phyloP scores from a whole-genome alignment of 1,140 invertebrate genomes.

The Penaeus vannamei region DNA sequence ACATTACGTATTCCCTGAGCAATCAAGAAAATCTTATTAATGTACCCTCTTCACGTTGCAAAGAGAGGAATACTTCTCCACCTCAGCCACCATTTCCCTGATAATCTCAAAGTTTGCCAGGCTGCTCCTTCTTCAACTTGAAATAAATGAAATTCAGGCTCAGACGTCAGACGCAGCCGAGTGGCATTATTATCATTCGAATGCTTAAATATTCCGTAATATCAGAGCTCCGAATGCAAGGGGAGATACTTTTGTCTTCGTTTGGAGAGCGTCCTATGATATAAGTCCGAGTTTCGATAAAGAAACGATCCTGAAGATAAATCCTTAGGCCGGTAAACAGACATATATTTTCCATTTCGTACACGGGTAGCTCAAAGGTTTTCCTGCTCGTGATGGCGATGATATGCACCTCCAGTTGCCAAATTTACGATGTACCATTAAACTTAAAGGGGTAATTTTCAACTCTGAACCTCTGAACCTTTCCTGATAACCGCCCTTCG shows the following conservation, averaged over 20 bases:
- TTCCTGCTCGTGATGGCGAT: constrained; percentile 59
- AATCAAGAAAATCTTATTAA: constrained; percentile 51
- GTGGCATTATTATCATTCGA: not conserved
- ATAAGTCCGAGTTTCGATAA: too few species aligned
- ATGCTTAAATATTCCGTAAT: too few species aligned
- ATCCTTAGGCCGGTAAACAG: too few species aligned
- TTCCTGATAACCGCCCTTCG: constrained; percentile 30
- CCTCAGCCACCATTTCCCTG: constrained; percentile 52
- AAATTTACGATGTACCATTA: constrained; percentile 64
- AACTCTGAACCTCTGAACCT: constrained; percentile 44
- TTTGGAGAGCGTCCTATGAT: too few species aligned
- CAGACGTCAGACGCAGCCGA: constrained; percentile 37
- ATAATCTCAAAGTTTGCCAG: constrained; percentile 61
- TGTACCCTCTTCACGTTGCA: constrained; percentile 57
- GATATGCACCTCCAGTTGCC: constrained; percentile 63
- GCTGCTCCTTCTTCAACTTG: constrained; percentile 58
- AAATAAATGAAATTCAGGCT: constrained; percentile 61
- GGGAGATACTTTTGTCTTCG: too few species aligned
- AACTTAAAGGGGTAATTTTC: constrained; percentile 65
- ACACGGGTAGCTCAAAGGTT: constrained; percentile 61
- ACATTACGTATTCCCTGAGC: constrained; percentile 1
- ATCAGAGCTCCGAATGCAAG: too few species aligned
- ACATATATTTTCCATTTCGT: constrained; percentile 27
- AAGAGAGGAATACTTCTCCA: constrained; percentile 57
- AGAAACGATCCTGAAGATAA: too few species aligned